Conservation (phyloP, 2,113 vertebrate genomes). For the Vidua macroura region DNA sequence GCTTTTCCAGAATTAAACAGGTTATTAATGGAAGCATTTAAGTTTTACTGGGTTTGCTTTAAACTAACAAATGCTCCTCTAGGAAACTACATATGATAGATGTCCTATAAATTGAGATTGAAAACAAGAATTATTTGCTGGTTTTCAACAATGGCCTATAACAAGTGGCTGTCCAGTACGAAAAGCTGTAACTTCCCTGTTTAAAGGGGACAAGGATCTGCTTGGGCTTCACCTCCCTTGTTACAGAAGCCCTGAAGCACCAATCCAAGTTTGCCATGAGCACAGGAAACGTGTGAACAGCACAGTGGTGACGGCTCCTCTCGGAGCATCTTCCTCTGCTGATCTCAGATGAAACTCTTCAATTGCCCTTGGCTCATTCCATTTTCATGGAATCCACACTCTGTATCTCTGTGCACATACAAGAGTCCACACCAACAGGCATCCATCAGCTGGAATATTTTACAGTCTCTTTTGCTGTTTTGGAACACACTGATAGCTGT, state of each 20-base stretch:
- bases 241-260: neutral
- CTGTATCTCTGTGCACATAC: neutral
- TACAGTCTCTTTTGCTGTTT: neutral
- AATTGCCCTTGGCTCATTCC: neutral
- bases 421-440: neutral
- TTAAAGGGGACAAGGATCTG: neutral
- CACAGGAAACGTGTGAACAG: neutral
- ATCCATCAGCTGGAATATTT: neutral
- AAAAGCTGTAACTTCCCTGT: neutral
- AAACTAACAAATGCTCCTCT: neutral
- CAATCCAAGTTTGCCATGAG: accelerated
- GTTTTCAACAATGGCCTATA: neutral
- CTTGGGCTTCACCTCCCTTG: neutral
- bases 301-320: accelerated
- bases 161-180: neutral
- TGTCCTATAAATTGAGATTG: neutral
- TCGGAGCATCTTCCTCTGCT: neutral
- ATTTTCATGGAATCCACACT: neutral
- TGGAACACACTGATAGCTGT: neutral
- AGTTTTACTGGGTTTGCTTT: neutral
- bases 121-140: neutral
- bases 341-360: neutral
- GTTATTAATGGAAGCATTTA: neutral
- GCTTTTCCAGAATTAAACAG: neutral
- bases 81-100: neutral